Evolutionary conservation across 2,888 invertebrate genomes (phyloP).

Genomic region (Netelia fuscicornis): DNA sequence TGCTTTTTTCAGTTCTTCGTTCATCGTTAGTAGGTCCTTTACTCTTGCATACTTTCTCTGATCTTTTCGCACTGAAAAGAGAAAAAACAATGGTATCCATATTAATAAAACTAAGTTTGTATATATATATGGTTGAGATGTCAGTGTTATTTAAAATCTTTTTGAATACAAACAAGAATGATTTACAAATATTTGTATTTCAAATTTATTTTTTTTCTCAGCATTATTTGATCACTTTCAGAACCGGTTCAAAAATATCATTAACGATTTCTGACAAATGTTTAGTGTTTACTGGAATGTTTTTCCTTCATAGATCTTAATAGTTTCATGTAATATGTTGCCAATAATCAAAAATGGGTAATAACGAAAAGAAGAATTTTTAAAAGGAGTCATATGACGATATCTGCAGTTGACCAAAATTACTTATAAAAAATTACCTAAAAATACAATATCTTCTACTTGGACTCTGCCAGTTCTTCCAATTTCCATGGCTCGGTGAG

Average conservation of each 20-base stretch:
- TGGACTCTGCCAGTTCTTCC: constrained; percentile 98
- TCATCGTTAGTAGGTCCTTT: constrained; percentile 98
- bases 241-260: too few species aligned
- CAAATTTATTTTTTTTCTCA: not conserved
- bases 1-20: constrained; percentile 99
- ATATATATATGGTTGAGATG: too few species aligned
- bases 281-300: too few species aligned
- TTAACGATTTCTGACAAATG: too few species aligned
- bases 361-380: not conserved
- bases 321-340: too few species aligned
- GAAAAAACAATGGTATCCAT: too few species aligned
- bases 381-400: not conserved
- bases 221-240: too few species aligned
- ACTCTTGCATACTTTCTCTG: constrained; percentile 98
- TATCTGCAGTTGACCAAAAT: constrained; percentile 1
- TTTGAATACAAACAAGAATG: not conserved
- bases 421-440: constrained; percentile 75
- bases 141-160: too few species aligned
- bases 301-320: too few species aligned
- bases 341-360: not conserved
- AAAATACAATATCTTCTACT: constrained; percentile 98
- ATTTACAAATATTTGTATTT: not conserved
- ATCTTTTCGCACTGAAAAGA: constrained; percentile 95
- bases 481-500: constrained; percentile 97
- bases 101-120: too few species aligned